A percentile compares a stretch with the other conserved stretches of the same genome.
Conservation (phyloP, 2,888 invertebrate species). For the Poecilobothrus nobilitatus region DNA sequence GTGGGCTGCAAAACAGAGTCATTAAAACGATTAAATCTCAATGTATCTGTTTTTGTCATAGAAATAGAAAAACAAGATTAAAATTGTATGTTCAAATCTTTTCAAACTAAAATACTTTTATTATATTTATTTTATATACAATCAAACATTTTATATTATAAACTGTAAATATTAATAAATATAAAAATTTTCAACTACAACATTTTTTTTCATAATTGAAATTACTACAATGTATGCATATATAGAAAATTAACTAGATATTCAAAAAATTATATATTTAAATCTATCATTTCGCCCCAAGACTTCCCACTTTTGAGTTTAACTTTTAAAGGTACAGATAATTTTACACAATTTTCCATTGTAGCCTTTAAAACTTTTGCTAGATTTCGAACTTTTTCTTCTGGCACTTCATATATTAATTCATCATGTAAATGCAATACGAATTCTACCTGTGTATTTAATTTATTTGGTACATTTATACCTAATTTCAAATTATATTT, state of each 20-base stretch:
- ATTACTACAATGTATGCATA: too few relatives aligned
- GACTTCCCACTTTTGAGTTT: constrained; percentile 72
- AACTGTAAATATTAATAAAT: too few relatives aligned
- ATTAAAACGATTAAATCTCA: too few relatives aligned
- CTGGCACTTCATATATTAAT: constrained; percentile 79
- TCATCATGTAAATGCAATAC: constrained; percentile 95
- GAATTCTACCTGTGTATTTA: constrained; percentile 50
- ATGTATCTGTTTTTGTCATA: too few relatives aligned
- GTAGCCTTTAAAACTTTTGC: constrained; percentile 57
- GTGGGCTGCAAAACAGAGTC: constrained; percentile 36
- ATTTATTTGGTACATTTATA: constrained; percentile 20
- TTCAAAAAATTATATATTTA: constrained; percentile 27
- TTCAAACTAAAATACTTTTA: too few relatives aligned
- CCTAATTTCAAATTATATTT: constrained; percentile 39
- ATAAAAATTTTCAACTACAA: too few relatives aligned
- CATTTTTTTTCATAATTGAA: too few relatives aligned
- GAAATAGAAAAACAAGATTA: too few relatives aligned
- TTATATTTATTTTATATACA: too few relatives aligned
- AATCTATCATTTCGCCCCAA: constrained; percentile 58
- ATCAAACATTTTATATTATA: too few relatives aligned
- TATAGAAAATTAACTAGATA: too few relatives aligned
- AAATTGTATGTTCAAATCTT: too few relatives aligned
- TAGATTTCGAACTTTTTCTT: constrained; percentile 49
- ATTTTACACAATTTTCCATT: constrained; percentile 69
- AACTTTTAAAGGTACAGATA: constrained; percentile 77